Conservation (phyloP, 1,140 invertebrate species). For the Elymnias hypermnestra region DNA sequence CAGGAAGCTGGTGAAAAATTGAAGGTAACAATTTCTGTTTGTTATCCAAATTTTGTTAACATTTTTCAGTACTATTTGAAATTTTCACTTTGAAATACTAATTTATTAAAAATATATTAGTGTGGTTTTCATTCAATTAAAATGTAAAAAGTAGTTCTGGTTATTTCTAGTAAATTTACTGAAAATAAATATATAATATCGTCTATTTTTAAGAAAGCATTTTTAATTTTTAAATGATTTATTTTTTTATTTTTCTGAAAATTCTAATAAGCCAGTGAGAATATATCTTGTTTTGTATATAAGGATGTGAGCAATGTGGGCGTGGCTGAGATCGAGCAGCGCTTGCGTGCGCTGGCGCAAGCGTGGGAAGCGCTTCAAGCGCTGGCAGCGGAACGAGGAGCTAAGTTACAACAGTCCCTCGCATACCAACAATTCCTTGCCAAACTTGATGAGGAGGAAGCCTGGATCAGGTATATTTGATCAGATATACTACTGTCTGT, state of each 20-base stretch:
- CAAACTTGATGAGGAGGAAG: constrained; percentile 99
- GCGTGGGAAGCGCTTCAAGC: constrained; percentile 95
- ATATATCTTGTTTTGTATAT: background rate
- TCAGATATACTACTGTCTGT: too few relatives aligned
- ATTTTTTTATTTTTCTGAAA: background rate
- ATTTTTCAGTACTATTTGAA: too few relatives aligned
- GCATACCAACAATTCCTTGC: constrained; percentile 98
- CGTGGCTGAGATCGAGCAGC: constrained; percentile 95
- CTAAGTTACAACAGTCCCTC: constrained; percentile 95
- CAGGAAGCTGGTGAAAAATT: constrained; percentile 96
- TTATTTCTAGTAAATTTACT: too few relatives aligned
- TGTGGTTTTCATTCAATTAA: too few relatives aligned
- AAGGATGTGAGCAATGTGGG: constrained; percentile 95
- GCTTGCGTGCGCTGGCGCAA: constrained; percentile 88
- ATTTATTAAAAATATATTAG: too few relatives aligned
- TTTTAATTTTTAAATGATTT: background rate
- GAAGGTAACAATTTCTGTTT: too few relatives aligned
- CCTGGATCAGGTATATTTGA: constrained; percentile 93
- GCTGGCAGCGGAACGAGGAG: constrained; percentile 89
- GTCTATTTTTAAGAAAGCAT: too few relatives aligned
- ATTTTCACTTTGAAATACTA: too few relatives aligned
- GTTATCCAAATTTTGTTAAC: too few relatives aligned
- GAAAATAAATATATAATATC: too few relatives aligned
- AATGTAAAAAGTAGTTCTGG: too few relatives aligned
- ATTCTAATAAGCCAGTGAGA: background rate